Conservation (phyloP, 1,140 invertebrate genomes). For the Meloidogyne floridensis region DNA sequence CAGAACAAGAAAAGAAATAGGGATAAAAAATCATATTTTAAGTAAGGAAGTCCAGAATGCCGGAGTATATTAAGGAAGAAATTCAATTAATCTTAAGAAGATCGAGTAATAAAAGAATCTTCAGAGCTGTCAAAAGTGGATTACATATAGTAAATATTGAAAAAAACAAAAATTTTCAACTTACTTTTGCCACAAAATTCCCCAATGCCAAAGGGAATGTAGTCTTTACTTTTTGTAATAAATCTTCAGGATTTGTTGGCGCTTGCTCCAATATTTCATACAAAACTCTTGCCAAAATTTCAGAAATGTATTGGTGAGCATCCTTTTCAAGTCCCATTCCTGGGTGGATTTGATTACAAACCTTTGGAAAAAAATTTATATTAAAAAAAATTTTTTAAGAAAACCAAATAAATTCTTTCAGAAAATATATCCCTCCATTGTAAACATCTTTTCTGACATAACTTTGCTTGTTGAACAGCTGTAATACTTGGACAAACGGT, state of each 20-base stretch:
- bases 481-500: background rate
- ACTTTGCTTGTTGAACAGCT: background rate
- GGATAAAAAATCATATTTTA: too few species aligned
- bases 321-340: conserved; percentile 49
- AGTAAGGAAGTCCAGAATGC: too few species aligned
- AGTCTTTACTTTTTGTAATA: conserved; percentile 41
- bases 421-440: conserved; percentile 9
- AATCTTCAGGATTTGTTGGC: conserved; percentile 33
- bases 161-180: background rate
- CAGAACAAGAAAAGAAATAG: too few species aligned
- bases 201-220: conserved; percentile 40
- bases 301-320: conserved; percentile 41
- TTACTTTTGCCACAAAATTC: conserved; percentile 44
- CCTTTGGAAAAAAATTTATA: conserved; percentile 26
- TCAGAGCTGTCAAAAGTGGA: background rate
- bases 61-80: too few species aligned
- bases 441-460: background rate
- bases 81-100: too few species aligned
- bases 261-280: conserved; percentile 39
- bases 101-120: too few species aligned
- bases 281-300: conserved; percentile 41
- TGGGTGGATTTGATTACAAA: conserved; percentile 43
- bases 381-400: background rate
- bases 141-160: too few species aligned
- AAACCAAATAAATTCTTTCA: conserved; percentile 8